Base-by-base conservation (phyloP, 2,113 vertebrate genomes). In the Isichthys henryi region DNA sequence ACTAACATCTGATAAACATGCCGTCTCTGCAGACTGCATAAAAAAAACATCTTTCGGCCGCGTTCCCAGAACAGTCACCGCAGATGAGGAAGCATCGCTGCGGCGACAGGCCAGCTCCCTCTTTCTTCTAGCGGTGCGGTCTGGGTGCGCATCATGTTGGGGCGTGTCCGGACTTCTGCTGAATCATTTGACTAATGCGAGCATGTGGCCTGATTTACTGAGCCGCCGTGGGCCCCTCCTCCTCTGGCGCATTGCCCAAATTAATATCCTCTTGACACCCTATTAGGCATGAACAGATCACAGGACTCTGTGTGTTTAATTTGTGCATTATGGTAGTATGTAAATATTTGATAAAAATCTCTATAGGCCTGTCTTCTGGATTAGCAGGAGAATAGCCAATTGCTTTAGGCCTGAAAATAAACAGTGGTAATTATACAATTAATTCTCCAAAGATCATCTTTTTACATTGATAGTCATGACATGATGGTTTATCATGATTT, bases 151-250 rank as follows among this genome's bases (percentile, higher is more conserved):
- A 15, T 5, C 90, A 66, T 89, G 91, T 91, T 50, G 50, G 90
- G 92, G 92, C 93, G 90, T 94, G 95, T 87, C 93, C 90, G 87
- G 94, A 93, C 95, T 92, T 93, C 94, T 93, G 90, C 80, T 3
- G 5, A 77, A 89, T 89, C 94, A 93, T 94, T 92, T 94, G 92
- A 93, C 31, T 80, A 90, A 35, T 87, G 87, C 46, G 89, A 39
- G 87, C 56, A 52, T 31, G 87, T 31, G 52, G 84, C 66, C 58
- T 52, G 70, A 91, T 70, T 45, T 70, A 11, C n/a, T n/a, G 50
- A 21, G 43, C 88, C 53, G 35, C 46, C 27, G 11, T 83, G 19
- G 27, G 52, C 56, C 27, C n/a, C 62, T 70, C 62, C 62, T 70
- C 74, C 3, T 80, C 19, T 43, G 19, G 21, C 23, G 11, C 45